Conservation (phyloP, 2,797 vertebrate species). For the Diglossa cyanea region DNA sequence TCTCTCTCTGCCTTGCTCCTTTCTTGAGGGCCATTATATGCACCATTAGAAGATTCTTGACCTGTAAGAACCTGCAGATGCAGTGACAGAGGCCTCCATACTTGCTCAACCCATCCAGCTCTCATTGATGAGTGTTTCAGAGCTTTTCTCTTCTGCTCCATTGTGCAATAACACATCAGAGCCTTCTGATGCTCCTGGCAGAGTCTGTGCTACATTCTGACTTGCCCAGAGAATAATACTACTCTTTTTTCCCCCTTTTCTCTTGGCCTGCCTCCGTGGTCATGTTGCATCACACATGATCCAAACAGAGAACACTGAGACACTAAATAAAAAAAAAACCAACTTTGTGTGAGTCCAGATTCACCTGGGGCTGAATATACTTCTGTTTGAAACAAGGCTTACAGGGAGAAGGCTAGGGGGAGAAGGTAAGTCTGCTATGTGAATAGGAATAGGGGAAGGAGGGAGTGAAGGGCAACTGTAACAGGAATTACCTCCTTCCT, state of each 20-base stretch:
- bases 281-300: neutral
- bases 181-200: neutral
- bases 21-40: neutral
- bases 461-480: neutral
- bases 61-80: neutral
- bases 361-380: neutral
- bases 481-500: neutral
- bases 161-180: constrained; percentile 8
- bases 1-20: neutral
- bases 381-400: neutral
- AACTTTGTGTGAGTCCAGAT: neutral
- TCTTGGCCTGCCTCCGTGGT: neutral
- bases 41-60: constrained; percentile 27
- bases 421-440: neutral
- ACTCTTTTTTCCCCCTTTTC: neutral
- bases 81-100: neutral
- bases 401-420: no score
- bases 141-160: constrained; percentile 35
- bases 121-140: constrained; percentile 5
- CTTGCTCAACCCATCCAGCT: neutral
- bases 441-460: neutral
- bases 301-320: neutral
- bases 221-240: neutral
- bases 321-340: neutral
- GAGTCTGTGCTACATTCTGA: constrained; percentile 10